phyloP scores from a whole-genome alignment of 64 coral and sea anemone genomes.

The Montipora capricornis region DNA sequence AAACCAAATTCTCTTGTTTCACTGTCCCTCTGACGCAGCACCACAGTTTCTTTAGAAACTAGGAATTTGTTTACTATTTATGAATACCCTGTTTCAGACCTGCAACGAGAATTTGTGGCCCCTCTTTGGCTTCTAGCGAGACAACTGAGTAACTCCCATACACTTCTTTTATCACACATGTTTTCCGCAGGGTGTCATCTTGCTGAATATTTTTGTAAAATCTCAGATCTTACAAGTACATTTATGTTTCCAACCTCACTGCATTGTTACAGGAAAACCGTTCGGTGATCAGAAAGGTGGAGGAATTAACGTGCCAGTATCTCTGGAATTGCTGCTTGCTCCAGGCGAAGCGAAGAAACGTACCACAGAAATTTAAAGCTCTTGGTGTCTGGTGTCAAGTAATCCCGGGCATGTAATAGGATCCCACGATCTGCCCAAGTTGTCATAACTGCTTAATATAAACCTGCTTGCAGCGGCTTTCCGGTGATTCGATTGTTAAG shows the following conservation, averaged over 20 bases:
- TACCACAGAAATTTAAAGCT: slow-evolving; percentile 7
- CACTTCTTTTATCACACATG: background rate
- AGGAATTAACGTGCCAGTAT: too few relatives aligned
- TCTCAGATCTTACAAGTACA: background rate
- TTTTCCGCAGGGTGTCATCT: background rate
- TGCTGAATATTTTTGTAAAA: slow-evolving; percentile 1
- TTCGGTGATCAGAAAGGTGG: too few relatives aligned
- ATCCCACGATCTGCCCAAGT: background rate
- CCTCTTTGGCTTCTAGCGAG: background rate
- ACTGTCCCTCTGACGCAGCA: too few relatives aligned
- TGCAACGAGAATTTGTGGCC: too few relatives aligned
- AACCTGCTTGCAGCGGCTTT: background rate
- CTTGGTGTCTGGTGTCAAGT: background rate
- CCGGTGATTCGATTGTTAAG: background rate
- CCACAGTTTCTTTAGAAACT: too few relatives aligned
- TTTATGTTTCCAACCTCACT: background rate
- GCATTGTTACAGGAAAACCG: slow-evolving; percentile 5
- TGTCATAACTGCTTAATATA: background rate
- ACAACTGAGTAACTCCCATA: background rate
- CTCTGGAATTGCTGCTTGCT: too few relatives aligned
- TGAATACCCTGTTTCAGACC: too few relatives aligned
- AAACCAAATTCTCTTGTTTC: too few relatives aligned
- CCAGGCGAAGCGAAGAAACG: background rate
- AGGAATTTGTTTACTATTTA: too few relatives aligned
- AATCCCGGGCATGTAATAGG: background rate